Evolutionary conservation across 2,797 vertebrate species (phyloP).

Genomic region (Furcifer pardalis): DNA sequence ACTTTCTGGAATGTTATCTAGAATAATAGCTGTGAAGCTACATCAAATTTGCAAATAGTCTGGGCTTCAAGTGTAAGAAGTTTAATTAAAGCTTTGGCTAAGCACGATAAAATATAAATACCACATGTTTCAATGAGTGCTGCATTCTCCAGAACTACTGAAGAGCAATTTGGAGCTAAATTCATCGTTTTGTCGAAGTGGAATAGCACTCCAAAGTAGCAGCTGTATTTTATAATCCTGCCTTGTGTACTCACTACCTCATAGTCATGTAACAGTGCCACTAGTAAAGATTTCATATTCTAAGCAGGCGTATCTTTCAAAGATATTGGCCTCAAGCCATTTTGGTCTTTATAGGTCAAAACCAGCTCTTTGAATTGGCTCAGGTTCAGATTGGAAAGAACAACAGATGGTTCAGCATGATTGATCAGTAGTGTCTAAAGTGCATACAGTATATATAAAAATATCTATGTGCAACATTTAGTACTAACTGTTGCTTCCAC

Average conservation of each 20-base stretch:
- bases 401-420: background rate
- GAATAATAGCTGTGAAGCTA: constrained; percentile 38
- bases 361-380: background rate
- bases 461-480: background rate
- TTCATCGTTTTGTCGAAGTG: background rate
- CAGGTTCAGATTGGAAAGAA: background rate
- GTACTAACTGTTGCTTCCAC: background rate
- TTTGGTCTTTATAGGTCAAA: background rate
- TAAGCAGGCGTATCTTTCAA: background rate
- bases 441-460: background rate
- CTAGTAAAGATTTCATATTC: background rate
- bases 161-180: background rate
- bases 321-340: background rate
- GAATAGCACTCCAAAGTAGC: background rate
- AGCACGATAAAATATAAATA: constrained; percentile 18
- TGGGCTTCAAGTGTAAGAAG: constrained; percentile 42
- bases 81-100: constrained; percentile 45
- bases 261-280: background rate
- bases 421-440: background rate
- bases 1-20: constrained; percentile 53
- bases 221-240: background rate
- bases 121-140: constrained; percentile 10
- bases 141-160: constrained; percentile 3
- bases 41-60: constrained; percentile 34
- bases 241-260: background rate